Percentiles rank a stretch among this genome's conserved stretches.
Evolutionary conservation across 2,797 vertebrate species (phyloP).

Genomic region (Phylloscopus collybita): DNA sequence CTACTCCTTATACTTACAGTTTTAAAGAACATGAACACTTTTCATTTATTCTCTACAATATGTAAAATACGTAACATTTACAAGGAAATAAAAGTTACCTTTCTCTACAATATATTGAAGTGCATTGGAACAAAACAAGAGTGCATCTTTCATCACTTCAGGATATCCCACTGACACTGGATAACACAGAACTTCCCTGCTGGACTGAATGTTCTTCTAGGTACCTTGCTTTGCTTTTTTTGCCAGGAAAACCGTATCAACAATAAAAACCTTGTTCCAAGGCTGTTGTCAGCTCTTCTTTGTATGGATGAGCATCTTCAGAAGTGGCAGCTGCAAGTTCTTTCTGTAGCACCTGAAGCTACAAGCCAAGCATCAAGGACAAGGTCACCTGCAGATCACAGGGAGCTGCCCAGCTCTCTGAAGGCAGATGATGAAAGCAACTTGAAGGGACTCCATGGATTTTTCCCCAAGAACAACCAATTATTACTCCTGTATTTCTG

Average conservation of each 20-base stretch:
- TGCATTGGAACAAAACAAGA: background rate
- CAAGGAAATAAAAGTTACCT: background rate
- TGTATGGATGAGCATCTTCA: constrained; percentile 88
- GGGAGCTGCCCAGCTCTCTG: background rate
- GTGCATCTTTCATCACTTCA: background rate
- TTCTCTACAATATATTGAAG: background rate
- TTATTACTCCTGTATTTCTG: background rate
- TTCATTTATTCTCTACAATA: background rate
- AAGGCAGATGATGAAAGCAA: background rate
- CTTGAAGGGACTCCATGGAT: no score
- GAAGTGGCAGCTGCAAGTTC: constrained; percentile 83
- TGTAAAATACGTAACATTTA: background rate
- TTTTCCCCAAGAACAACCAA: background rate
- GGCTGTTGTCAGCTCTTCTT: constrained; percentile 95
- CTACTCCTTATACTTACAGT: background rate
- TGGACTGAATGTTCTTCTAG: constrained; percentile 94
- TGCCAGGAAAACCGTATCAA: constrained; percentile 93
- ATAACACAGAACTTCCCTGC: constrained; percentile 79
- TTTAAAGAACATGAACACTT: background rate
- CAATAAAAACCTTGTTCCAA: constrained; percentile 98
- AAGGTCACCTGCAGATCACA: background rate
- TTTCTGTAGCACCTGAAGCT: constrained; percentile 92
- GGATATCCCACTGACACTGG: background rate
- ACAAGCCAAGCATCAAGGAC: background rate
- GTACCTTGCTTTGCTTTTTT: constrained; percentile 97